Percentiles rank a stretch among this genome's conserved stretches.
Conservation (phyloP, 2,113 vertebrate species). For the Orientallactaga bullata region DNA sequence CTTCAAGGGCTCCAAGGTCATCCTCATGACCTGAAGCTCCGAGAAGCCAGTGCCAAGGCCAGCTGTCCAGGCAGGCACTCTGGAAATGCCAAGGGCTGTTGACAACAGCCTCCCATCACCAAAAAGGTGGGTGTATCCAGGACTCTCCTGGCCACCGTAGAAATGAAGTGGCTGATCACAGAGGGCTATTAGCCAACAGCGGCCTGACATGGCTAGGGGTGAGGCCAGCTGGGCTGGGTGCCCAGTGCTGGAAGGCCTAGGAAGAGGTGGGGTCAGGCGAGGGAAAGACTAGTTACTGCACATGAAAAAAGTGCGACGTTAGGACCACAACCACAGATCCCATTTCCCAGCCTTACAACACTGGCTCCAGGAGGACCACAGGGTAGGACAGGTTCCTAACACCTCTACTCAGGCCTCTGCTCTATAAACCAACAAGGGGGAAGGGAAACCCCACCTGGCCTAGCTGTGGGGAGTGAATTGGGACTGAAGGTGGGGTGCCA, state of each 20-base stretch:
- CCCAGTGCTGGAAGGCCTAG: background rate
- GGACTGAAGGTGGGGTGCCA: background rate
- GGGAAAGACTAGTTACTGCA: background rate
- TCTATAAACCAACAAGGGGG: background rate
- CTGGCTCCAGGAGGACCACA: background rate
- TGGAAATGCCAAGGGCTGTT: background rate
- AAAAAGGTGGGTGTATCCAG: background rate
- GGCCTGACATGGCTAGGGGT: background rate
- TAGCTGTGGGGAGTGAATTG: background rate
- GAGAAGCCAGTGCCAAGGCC: background rate
- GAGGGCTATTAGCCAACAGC: background rate
- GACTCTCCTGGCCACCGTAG: background rate
- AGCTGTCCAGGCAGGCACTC: background rate
- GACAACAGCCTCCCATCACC: background rate
- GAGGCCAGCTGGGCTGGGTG: no score
- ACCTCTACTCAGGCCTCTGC: background rate
- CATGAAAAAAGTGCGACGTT: background rate
- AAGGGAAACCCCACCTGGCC: no score
- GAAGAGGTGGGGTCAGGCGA: background rate
- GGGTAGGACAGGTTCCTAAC: background rate
- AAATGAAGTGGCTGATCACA: background rate
- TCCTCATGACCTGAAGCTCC: fast-evolving
- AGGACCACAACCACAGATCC: no score
- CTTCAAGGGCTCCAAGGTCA: background rate
- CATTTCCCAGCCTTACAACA: fast-evolving